A percentile compares a stretch with the other conserved stretches of the same genome.
Conservation (phyloP, 2,113 vertebrate species). For the Heptranchias perlo region DNA sequence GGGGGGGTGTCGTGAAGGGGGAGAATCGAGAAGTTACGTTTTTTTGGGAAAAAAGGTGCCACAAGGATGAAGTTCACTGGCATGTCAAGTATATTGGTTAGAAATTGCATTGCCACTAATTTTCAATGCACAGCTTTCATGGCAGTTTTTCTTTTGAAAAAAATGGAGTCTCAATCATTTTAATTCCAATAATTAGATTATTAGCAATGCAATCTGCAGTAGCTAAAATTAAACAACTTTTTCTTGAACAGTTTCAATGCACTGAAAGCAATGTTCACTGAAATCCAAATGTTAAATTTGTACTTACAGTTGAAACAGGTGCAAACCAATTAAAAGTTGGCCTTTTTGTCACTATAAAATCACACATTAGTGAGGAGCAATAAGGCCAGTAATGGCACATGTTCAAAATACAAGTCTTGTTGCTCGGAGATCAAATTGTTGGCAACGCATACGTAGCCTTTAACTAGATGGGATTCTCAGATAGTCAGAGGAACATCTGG, state of each 20-base stretch:
- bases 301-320: not conserved
- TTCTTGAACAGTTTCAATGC: not conserved
- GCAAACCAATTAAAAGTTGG: not conserved
- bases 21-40: no score
- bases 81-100: no score
- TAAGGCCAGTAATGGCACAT: not conserved
- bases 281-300: not conserved
- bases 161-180: no score
- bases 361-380: not conserved
- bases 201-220: no score
- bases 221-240: not conserved
- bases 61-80: no score
- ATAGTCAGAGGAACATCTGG: not conserved
- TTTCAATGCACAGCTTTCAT: no score
- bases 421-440: not conserved
- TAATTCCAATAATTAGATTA: no score
- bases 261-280: not conserved
- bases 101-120: no score
- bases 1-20: no score
- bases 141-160: no score
- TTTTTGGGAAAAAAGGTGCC: no score
- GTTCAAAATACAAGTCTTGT: not conserved
- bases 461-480: not conserved
- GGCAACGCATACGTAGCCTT: not conserved
- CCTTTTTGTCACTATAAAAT: not conserved